A percentile compares a stretch with the other conserved stretches of the same genome.
Evolutionary conservation across 2,113 vertebrate genomes (phyloP).

Genomic region (Limnothrissa miodon): DNA sequence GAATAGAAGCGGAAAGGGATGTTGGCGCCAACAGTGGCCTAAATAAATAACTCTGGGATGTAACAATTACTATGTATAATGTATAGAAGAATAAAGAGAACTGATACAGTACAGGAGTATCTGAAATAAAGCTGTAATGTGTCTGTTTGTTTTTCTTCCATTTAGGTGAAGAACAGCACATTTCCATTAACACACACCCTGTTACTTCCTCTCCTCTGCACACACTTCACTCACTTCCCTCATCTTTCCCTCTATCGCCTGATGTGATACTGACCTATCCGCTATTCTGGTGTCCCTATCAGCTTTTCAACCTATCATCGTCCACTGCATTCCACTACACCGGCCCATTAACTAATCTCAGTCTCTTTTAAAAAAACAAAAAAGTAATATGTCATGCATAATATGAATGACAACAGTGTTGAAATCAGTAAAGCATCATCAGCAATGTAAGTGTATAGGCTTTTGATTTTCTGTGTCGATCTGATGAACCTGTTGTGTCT

Average conservation of each 20-base stretch:
- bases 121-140: neutral
- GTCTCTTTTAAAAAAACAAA: too few species aligned
- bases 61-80: neutral
- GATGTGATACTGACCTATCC: conserved; percentile 33
- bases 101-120: too few species aligned
- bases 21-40: neutral
- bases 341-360: neutral
- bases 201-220: conserved; percentile 24
- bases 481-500: conserved; percentile 64
- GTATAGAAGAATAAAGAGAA: neutral
- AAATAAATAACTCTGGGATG: neutral
- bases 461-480: conserved; percentile 35
- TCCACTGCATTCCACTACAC: too few species aligned
- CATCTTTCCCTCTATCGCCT: neutral
- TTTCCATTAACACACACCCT: conserved; percentile 27
- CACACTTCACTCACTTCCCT: conserved; percentile 17
- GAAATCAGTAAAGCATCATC: neutral
- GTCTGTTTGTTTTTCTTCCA: conserved; percentile 59
- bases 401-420: neutral
- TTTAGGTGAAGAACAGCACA: conserved; percentile 67
- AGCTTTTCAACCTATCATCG: neutral
- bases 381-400: too few species aligned
- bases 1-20: neutral
- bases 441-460: neutral
- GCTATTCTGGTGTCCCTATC: conserved; percentile 32